These are phyloP conservation scores for Ashinkailepas kermadecensis DNA, from an alignment of 2,888 invertebrate species.

Conservation along the genomic window DNA sequence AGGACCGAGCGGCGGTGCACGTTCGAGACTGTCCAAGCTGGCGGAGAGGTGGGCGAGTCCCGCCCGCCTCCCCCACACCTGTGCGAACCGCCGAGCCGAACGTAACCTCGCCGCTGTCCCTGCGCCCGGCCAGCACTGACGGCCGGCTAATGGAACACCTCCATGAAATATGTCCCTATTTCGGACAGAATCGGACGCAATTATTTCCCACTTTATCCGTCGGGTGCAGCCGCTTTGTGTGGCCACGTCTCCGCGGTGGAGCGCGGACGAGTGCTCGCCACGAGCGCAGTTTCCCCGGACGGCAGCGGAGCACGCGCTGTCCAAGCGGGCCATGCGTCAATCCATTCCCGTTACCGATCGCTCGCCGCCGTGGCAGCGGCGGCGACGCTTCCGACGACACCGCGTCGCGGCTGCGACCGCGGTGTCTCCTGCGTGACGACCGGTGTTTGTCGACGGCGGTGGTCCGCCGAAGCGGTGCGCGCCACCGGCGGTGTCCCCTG, in stretches of 20 bases:
- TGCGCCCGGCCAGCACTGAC: not conserved
- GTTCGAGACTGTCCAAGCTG: not conserved
- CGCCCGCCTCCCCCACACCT: conserved; percentile 1
- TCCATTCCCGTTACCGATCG: not conserved
- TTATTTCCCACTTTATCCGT: conserved; percentile 6
- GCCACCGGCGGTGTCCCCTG: too few species aligned
- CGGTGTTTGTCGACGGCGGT: too few species aligned
- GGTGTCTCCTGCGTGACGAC: too few species aligned
- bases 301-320: not conserved
- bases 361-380: not conserved
- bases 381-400: not conserved
- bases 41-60: not conserved
- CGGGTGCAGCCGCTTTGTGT: not conserved
- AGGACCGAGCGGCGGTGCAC: not conserved
- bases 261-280: not conserved
- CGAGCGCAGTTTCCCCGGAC: not conserved
- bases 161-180: not conserved
- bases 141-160: not conserved
- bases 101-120: not conserved
- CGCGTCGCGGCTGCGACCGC: too few species aligned
- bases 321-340: not conserved
- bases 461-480: too few species aligned
- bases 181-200: not conserved
- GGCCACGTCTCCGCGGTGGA: not conserved
- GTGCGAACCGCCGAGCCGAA: not conserved